phyloP scores from a whole-genome alignment of 2,113 vertebrate species.

The Lasiurus borealis region DNA sequence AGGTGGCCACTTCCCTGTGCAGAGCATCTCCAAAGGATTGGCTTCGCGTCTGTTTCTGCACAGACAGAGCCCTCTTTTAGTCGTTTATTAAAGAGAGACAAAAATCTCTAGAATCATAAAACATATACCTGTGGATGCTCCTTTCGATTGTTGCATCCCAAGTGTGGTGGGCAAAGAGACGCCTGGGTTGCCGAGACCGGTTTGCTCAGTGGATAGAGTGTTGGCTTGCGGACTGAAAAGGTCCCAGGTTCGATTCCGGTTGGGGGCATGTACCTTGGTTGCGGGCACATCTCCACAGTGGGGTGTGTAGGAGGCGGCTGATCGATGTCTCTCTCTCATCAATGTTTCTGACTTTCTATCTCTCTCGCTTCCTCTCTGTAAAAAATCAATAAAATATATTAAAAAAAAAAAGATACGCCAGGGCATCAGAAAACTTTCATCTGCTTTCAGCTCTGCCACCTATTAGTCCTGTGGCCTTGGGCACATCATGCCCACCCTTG shows the following conservation, averaged over 20 bases:
- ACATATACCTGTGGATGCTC: background rate
- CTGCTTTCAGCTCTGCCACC: background rate
- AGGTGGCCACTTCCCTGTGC: background rate
- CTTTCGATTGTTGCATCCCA: slow-evolving; percentile 29
- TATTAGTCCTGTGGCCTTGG: background rate
- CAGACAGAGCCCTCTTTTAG: background rate
- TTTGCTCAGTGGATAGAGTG: too few species aligned
- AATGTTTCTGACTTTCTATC: too few species aligned
- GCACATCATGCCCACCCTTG: background rate
- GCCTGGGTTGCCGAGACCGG: background rate
- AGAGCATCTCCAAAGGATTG: background rate
- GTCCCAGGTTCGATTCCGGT: too few species aligned
- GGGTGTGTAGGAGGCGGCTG: too few species aligned
- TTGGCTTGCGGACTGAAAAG: too few species aligned
- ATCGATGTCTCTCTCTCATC: too few species aligned
- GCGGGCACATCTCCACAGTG: too few species aligned
- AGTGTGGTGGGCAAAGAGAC: background rate
- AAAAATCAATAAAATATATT: too few species aligned
- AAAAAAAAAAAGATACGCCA: background rate
- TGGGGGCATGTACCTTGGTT: too few species aligned
- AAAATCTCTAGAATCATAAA: slow-evolving; percentile 19
- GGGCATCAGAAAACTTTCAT: background rate
- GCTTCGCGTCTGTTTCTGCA: background rate
- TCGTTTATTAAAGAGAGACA: slow-evolving; percentile 27
- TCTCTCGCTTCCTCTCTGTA: too few species aligned